Evolutionary conservation across 2,888 invertebrate species (phyloP), one percentile per base, ranked within the genome.

Genomic region (Limnephilus lunatus): DNA sequence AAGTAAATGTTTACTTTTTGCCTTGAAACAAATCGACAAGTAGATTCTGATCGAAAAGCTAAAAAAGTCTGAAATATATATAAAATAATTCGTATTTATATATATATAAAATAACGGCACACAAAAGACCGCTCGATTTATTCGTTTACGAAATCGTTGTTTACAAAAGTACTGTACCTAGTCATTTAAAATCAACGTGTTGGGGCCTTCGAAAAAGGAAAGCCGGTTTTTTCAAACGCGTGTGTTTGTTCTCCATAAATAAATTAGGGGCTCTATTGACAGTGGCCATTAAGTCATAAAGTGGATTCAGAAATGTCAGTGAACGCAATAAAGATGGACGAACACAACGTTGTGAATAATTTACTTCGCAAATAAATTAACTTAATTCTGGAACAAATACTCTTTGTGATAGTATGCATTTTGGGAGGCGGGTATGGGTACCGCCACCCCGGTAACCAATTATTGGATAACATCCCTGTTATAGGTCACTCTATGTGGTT

Each of bases 101-200:
- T 11, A 32, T 35, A n/a, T 1, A 44, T 30, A 15, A 89, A 89
- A 89, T 81, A 44, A 35, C 82, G 25, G 35, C 2, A 44, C 80
- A 81, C 81, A 81, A 80, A 81, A 81, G 80, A 81, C n/a, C 44
- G n/a, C 80, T 39, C 44, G 81, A 89, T 81, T 89, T 81, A 39
- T 44, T 44, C 80, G 80, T 81, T 86, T 11, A 25, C 30, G 44
- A 44, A 89, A 89, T 89, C 80, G 82, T 30, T 80, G 89, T 80
- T n/a, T 82, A 89, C 89, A 82, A 81, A 82, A 89, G 89, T 89
- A 48, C 25, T 30, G 15, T 4, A n/a, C n/a, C n/a, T n/a, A 80
- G 89, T 81, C 81, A 89, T 89, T 89, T 89, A 89, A 81, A 80
- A 81, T 44, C 44, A 81, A 89, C 89, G 81, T 82, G 81, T 44